phyloP scores from a whole-genome alignment of 2,888 invertebrate genomes.

The Caenorhabditis japonica region DNA sequence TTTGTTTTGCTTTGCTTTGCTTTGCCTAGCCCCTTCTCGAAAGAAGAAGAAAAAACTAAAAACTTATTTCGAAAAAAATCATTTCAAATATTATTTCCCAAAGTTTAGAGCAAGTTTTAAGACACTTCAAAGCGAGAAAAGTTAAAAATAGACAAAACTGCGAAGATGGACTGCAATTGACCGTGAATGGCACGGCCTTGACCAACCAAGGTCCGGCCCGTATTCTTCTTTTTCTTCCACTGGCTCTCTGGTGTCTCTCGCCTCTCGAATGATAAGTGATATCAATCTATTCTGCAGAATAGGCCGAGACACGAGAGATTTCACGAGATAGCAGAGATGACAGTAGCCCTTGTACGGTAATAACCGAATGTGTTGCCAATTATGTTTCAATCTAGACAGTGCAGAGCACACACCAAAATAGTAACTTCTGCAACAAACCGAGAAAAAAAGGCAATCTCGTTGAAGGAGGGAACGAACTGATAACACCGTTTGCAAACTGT shows the following conservation, averaged over 20 bases:
- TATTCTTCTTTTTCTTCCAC: constrained; percentile 1
- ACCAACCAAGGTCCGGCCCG: constrained; percentile 29
- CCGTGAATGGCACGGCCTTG: constrained; percentile 47
- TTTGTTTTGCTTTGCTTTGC: too few species aligned
- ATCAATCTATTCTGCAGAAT: constrained; percentile 13
- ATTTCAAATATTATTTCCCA: too few species aligned
- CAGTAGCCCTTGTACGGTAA: constrained; percentile 1
- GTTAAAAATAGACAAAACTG: not conserved
- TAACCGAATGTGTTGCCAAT: too few species aligned
- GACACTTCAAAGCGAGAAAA: not conserved
- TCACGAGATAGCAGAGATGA: too few species aligned
- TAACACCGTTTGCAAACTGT: constrained; percentile 16
- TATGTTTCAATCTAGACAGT: too few species aligned
- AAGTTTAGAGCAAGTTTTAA: too few species aligned
- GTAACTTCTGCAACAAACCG: not conserved
- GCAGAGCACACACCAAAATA: too few species aligned
- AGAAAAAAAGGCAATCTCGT: constrained; percentile 9
- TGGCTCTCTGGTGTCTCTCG: constrained; percentile 6
- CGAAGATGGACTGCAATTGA: not conserved
- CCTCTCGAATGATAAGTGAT: constrained; percentile 9
- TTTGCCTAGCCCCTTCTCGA: too few species aligned
- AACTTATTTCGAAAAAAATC: too few species aligned
- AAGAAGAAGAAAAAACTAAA: too few species aligned
- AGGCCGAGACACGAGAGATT: not conserved
- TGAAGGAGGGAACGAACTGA: constrained; percentile 18